Conservation (phyloP, 2,888 invertebrate species). For the Macaria liturata region DNA sequence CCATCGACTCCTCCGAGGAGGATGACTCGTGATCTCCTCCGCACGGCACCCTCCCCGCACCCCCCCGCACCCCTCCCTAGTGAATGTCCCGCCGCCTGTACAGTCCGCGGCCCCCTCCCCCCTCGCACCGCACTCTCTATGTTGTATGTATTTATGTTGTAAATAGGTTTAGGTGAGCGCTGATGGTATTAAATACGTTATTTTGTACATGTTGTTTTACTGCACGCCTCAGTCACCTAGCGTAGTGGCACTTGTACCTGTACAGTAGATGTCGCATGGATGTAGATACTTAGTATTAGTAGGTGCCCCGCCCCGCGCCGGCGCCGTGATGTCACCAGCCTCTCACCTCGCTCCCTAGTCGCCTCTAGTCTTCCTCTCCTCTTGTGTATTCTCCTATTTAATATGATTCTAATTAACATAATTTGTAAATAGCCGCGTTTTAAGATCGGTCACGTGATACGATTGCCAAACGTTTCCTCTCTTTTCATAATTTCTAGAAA, state of each 20-base stretch:
- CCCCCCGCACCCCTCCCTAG: conserved; percentile 2
- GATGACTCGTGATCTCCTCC: conserved; percentile 63
- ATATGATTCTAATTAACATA: no score
- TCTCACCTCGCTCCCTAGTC: neutral
- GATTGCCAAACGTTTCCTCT: no score
- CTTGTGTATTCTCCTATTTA: neutral
- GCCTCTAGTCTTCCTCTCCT: no score
- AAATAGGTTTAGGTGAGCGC: conserved; percentile 77
- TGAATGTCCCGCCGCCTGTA: conserved; percentile 49
- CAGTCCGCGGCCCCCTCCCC: conserved; percentile 54
- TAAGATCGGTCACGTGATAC: no score
- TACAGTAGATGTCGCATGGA: neutral
- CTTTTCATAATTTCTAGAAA: no score
- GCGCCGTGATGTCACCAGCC: neutral
- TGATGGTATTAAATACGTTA: conserved; percentile 74
- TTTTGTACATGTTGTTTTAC: conserved; percentile 60
- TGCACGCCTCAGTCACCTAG: conserved; percentile 45
- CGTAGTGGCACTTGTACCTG: neutral
- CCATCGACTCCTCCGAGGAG: conserved; percentile 74
- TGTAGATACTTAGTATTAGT: neutral
- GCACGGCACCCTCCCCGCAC: conserved; percentile 18
- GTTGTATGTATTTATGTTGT: conserved; percentile 79
- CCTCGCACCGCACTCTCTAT: conserved; percentile 27
- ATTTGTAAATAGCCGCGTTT: no score
- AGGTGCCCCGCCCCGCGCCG: neutral